Evolutionary conservation across 2,888 invertebrate species (phyloP), one percentile per base, ranked within the genome.

Genomic region (Acanthosepion esculentum): DNA sequence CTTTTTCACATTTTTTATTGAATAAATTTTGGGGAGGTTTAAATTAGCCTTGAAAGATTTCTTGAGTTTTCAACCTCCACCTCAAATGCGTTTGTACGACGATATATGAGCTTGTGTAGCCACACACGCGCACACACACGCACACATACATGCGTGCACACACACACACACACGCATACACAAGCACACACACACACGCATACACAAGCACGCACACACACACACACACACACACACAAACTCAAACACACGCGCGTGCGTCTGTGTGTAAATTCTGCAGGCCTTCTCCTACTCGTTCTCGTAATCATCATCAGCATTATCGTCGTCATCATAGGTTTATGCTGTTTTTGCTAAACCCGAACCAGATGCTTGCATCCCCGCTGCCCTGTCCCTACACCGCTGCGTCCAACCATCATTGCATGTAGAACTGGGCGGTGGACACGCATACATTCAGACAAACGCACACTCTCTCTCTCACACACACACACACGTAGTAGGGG

Each of bases 311-410:
- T 92, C 92, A 92, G 50, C 48, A 92, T 50, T 29, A 92, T 50
- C 92, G 12, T 50, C 50, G 26, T n/a, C 48, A 29, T 50, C 26
- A 0, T 15, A 92, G 29, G 23, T 10, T 59, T 23, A 92, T 92
- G 92, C 48, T 92, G 48, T 20, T 92, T 92, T 92, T 48, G 92
- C 48, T 48, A 92, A 92, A 92, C 53, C 29, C 33, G 93, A 93
- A 93, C 93, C 93, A 93, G 93, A 93, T 93, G 93, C 53, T 50
- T 93, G n/a, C 78, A 78, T 78, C 78, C 78, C n/a, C n/a, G n/a
- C 3, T 59, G 59, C 59, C 59, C 59, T 4, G 23, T 59, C 59
- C 78, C 78, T 15, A 33, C 78, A n/a, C 23, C 23, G 0, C 23
- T 20, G 23, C 59, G 18, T 23, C 23, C 59, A 59, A 20, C 15